Conservation (phyloP, 2,113 vertebrate species). For the Clinocottus analis region DNA sequence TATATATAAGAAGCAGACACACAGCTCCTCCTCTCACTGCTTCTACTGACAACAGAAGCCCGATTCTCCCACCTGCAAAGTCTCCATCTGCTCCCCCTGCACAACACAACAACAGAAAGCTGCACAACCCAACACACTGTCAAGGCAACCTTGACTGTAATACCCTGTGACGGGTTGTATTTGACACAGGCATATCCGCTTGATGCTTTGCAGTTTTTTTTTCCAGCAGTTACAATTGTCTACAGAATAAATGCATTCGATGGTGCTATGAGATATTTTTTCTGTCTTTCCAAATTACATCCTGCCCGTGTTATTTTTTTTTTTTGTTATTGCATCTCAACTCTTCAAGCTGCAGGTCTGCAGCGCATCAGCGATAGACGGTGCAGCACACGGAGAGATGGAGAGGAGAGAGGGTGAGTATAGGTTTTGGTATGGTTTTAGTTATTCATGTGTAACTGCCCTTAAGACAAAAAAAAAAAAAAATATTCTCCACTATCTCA, state of each 20-base stretch:
- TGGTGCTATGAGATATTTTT: conserved; percentile 48
- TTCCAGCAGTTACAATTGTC: conserved; percentile 50
- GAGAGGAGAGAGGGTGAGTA: conserved; percentile 24
- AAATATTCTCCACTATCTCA: not conserved
- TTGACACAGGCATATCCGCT: conserved; percentile 55
- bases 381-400: conserved; percentile 20
- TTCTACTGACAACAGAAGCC: conserved; percentile 77
- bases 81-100: conserved; percentile 83
- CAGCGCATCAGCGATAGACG: conserved; percentile 39
- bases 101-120: conserved; percentile 66
- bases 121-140: conserved; percentile 62
- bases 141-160: conserved; percentile 64
- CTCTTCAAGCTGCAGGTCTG: conserved; percentile 45
- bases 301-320: conserved; percentile 19
- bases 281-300: conserved; percentile 61
- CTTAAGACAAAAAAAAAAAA: conserved; percentile 25
- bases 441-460: conserved; percentile 59
- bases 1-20: conserved; percentile 69
- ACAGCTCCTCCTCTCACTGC: conserved; percentile 74
- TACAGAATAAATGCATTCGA: conserved; percentile 55
- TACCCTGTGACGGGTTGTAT: conserved; percentile 52
- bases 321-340: conserved; percentile 41
- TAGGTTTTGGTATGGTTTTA: conserved; percentile 38
- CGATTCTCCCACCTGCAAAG: conserved; percentile 84
- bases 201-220: conserved; percentile 58